A percentile compares a stretch with the other conserved stretches of the same genome.
Conservation (phyloP, 2,888 invertebrate genomes). For the Epirrhoe alternata region DNA sequence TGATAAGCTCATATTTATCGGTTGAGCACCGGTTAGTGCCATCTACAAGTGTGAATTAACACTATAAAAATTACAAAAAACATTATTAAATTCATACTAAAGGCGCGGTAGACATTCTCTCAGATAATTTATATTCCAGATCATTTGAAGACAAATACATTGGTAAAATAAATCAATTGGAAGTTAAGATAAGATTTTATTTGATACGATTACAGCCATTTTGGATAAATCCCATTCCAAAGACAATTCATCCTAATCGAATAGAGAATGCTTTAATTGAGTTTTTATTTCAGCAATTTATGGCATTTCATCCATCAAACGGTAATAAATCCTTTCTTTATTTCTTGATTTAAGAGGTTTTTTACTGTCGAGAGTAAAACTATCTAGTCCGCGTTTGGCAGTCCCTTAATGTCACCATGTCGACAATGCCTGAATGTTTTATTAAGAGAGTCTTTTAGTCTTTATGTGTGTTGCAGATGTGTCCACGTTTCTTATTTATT, state of each 20-base stretch:
- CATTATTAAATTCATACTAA: too few species aligned
- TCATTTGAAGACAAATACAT: too few species aligned
- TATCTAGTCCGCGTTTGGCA: not conserved
- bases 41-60: too few species aligned
- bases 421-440: not conserved
- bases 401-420: not conserved
- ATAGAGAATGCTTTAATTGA: not conserved
- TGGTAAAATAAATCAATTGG: constrained; percentile 15
- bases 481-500: too few species aligned
- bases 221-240: not conserved
- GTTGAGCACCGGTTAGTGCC: too few species aligned
- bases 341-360: not conserved
- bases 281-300: not conserved
- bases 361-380: not conserved
- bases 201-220: not conserved
- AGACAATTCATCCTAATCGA: not conserved
- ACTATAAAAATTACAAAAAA: too few species aligned
- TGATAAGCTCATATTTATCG: too few species aligned
- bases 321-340: not conserved
- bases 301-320: not conserved
- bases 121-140: too few species aligned
- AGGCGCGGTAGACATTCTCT: too few species aligned
- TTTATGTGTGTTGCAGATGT: too few species aligned
- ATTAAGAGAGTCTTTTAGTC: too few species aligned
- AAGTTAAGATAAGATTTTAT: too few species aligned